A percentile compares a stretch with the other conserved stretches of the same genome.
phyloP scores from a whole-genome alignment of 2,797 vertebrate genomes.

The Myiotriccus ornatus region DNA sequence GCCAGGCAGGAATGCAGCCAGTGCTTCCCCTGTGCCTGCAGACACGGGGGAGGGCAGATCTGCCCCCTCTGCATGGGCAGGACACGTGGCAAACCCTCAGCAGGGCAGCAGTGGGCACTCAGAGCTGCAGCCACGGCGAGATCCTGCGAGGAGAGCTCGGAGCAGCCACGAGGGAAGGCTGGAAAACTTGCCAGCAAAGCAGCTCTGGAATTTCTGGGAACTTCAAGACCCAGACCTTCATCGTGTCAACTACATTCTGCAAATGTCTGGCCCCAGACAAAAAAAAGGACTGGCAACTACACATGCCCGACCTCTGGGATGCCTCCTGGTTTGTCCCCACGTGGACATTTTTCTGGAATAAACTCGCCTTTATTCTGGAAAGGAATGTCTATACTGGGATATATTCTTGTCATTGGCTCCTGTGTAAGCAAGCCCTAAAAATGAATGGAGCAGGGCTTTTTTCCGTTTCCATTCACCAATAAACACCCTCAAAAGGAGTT shows the following conservation, averaged over 20 bases:
- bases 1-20: slow-evolving; percentile 24
- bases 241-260: slow-evolving; percentile 1
- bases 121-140: not conserved
- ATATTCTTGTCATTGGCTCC: slow-evolving; percentile 35
- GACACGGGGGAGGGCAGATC: not conserved
- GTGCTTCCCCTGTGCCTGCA: not conserved
- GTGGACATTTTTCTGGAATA: slow-evolving; percentile 10
- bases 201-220: not conserved
- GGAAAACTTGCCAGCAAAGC: not conserved
- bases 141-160: not conserved
- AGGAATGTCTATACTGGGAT: slow-evolving; percentile 40
- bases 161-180: not conserved
- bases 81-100: not conserved
- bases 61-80: not conserved
- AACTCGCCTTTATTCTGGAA: slow-evolving; percentile 31
- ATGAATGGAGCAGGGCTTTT: slow-evolving; percentile 44
- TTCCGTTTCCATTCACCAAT: slow-evolving; percentile 59
- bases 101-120: not conserved
- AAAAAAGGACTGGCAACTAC: not conserved
- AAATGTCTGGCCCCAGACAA: slow-evolving; percentile 16
- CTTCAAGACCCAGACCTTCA: slow-evolving; percentile 6
- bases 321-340: slow-evolving; percentile 16
- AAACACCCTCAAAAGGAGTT: slow-evolving; percentile 46
- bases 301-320: not conserved
- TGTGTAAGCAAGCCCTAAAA: slow-evolving; percentile 46